Base-by-base conservation (phyloP, 2,888 invertebrate species). In the Conchocele bisecta region DNA sequence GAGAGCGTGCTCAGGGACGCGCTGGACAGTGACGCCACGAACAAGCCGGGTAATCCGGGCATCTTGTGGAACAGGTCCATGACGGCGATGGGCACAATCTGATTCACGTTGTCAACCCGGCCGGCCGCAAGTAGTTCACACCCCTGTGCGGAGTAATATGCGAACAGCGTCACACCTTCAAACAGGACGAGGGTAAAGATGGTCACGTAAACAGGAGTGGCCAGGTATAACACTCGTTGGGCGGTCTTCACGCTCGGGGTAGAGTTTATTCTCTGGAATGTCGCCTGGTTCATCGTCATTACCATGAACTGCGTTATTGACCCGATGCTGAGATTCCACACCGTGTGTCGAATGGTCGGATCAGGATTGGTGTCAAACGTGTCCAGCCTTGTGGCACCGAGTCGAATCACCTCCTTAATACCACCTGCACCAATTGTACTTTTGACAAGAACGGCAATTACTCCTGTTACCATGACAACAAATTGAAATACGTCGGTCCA, bases 1-100 rank as follows among this genome's bases (percentile, higher is more conserved):
- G 73, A 73, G 4, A 73, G 20, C 2, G 73, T 73, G 29, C 75
- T 75, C 17, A 75, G 50, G 1, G 70, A 61, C n/a, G 75, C 75
- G 46, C 75, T 63, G 9, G 67, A 67, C 11, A 75, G 50, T 1
- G 70, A 41, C 1, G 75, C 63, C 6, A 75, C 39, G 35, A 75
- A 75, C 9, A 75, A 35, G 1, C 75, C 75, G 1, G 69, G 53
- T 5, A 75, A 31, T 3, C 75, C 69, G 1, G 69, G 75, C 22
- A 58, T 35, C 6, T 48, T 22, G 1, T 53, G 22, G 37, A 75
- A 75, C 11, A 75, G 28, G 15, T 75, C 63, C 3, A 61, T 5
- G 0, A 75, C 56, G 9, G 63, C 57, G 24, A 58, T 31, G 4
- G 70, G 66, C 4, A 70, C 31, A 13, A 75, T 54, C 39, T 66